Evolutionary conservation across 2,113 vertebrate genomes (phyloP).

Genomic region (Xiphophorus couchianus): DNA sequence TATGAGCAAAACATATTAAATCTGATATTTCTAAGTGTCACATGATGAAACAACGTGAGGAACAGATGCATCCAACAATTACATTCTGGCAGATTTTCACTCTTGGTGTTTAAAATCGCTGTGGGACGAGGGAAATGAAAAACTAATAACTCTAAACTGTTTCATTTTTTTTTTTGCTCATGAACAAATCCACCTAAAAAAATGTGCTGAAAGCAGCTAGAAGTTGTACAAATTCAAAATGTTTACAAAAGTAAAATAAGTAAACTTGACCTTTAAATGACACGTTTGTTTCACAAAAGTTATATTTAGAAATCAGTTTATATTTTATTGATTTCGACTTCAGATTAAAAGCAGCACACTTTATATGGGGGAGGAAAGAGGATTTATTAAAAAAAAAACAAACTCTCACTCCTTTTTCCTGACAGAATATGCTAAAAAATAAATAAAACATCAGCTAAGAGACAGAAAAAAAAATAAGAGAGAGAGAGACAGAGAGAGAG

Average conservation of each 20-base stretch:
- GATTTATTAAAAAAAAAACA: constrained; percentile 7
- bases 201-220: not conserved
- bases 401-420: constrained; percentile 2
- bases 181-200: not conserved
- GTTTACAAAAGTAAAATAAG: not conserved
- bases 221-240: not conserved
- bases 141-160: not conserved
- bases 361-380: constrained; percentile 1
- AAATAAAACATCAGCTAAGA: constrained; percentile 38
- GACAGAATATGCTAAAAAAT: constrained; percentile 12
- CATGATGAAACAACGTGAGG: too few relatives aligned
- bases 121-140: not conserved
- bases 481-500: not conserved
- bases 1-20: too few relatives aligned
- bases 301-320: constrained; percentile 8
- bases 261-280: rapidly evolving
- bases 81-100: not conserved
- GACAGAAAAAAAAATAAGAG: not conserved
- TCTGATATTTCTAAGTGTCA: too few relatives aligned
- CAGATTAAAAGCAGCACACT: constrained; percentile 3
- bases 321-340: constrained; percentile 19
- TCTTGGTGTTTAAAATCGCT: not conserved
- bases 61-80: not conserved
- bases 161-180: not conserved
- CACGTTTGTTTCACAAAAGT: not conserved